phyloP scores from a whole-genome alignment of 2,888 invertebrate genomes.

The Bruchidius siliquastri region DNA sequence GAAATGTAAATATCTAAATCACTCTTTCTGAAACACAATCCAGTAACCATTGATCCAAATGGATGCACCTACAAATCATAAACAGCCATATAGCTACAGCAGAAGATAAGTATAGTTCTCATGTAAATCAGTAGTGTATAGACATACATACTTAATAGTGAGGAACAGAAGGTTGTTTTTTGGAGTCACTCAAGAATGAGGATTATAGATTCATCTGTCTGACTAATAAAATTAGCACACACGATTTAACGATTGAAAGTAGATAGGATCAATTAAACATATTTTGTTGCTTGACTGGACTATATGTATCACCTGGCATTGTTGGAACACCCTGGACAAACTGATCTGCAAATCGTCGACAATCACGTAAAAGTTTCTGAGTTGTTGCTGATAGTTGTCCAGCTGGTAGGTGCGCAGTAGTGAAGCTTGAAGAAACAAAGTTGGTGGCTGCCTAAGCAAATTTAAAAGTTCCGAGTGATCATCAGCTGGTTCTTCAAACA shows the following conservation, averaged over 20 bases:
- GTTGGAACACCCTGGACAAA: background rate
- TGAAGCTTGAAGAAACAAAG: background rate
- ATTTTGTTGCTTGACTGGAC: too few relatives aligned
- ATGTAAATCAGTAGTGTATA: too few relatives aligned
- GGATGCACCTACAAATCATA: slow-evolving; percentile 43
- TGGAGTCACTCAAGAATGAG: too few relatives aligned
- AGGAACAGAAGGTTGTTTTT: too few relatives aligned
- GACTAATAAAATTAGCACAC: too few relatives aligned
- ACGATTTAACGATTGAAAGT: too few relatives aligned
- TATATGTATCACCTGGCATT: background rate
- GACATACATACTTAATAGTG: too few relatives aligned
- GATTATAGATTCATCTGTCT: too few relatives aligned
- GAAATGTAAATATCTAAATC: slow-evolving; percentile 69
- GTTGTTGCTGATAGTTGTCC: background rate
- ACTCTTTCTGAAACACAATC: slow-evolving; percentile 63
- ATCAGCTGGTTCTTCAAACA: background rate
- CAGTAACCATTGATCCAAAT: slow-evolving; percentile 73
- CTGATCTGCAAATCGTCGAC: background rate
- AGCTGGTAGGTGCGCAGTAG: background rate
- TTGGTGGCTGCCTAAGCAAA: background rate
- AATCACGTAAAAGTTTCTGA: background rate
- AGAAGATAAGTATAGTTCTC: too few relatives aligned
- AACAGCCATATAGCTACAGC: too few relatives aligned
- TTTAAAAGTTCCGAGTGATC: background rate
- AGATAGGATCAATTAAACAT: too few relatives aligned